Base-by-base conservation (phyloP, 2,888 invertebrate genomes). In the Tinea semifulvella region DNA sequence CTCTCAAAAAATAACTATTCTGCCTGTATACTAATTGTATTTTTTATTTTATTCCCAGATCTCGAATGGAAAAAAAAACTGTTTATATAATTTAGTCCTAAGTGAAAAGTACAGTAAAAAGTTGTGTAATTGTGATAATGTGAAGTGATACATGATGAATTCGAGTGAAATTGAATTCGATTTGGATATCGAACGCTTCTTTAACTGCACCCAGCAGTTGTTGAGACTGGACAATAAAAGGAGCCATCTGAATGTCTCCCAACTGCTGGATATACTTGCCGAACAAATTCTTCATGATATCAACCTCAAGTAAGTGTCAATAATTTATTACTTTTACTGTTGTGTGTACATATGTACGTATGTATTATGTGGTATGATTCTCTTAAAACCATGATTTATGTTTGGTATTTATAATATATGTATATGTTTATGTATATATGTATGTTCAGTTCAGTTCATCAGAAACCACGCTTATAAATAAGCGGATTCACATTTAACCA, bases 121-220 rank as follows among this genome's bases (percentile, higher is more conserved):
- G 2, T 36, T 4, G 35, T 35, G 35, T 18, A 36, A 4, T 36
- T 18, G 2, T 36, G 11, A 40, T 22, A 22, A 22, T 40, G 22
- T 22, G 13, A 40, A 40, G 8, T 11, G 4, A 40, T 3, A 40
- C 22, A 19, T 11, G 11, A 43, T 49, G 46, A 18, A 44, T 42
- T 16, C 35, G 20, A 44, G 52, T 59, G 61, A 61, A 13, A 79
- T 77, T 76, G 71, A 74, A 55, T 63, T 74, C 45, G 79, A 80
- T 48, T 55, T 61, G 35, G 76, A 79, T 47, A 62, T 80, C 11
- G 67, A 69, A 57, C 67, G 60, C 49, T 76, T 79, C 47, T 65
- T 79, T 50, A 79, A 80, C 65, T 80, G 80, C 56, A 76, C 79
- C 27, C 68, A 75, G 61, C 66, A 74, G 55, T 61, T 76, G 25